These are phyloP conservation scores for Drosophila affinis DNA, from an alignment of 2,888 invertebrate species.

Conservation along the genomic window DNA sequence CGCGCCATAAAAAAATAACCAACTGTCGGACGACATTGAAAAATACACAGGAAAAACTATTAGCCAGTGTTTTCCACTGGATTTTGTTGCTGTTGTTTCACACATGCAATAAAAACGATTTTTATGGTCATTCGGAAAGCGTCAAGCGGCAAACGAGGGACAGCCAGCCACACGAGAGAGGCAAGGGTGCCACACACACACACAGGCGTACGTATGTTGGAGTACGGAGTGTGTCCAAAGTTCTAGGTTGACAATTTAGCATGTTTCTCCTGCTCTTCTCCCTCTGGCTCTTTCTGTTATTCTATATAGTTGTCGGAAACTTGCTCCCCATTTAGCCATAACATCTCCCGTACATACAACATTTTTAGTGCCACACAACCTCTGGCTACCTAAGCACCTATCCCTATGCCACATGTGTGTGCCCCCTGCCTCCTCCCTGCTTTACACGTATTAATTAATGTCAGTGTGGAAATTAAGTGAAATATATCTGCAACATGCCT, in stretches of 20 bases:
- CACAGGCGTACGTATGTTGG: background rate
- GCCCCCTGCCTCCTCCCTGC: background rate
- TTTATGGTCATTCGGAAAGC: constrained; percentile 71
- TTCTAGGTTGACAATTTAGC: constrained; percentile 58
- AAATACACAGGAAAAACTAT: constrained; percentile 40
- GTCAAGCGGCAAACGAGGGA: constrained; percentile 56
- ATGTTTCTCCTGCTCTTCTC: constrained; percentile 18
- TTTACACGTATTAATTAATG: constrained; percentile 74
- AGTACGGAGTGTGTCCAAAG: constrained; percentile 26
- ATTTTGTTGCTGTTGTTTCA: constrained; percentile 39
- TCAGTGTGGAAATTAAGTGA: constrained; percentile 76
- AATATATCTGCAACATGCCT: constrained; percentile 71
- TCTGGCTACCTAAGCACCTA: background rate
- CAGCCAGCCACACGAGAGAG: constrained; percentile 18
- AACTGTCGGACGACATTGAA: constrained; percentile 59
- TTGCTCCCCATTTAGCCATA: constrained; percentile 26
- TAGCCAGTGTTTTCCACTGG: constrained; percentile 40
- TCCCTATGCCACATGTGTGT: background rate
- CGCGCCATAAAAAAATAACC: constrained; percentile 34
- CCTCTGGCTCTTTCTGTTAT: background rate
- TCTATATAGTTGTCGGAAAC: background rate
- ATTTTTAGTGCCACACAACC: constrained; percentile 68
- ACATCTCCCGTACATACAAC: constrained; percentile 41
- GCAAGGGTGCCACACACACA: background rate
- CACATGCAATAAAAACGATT: constrained; percentile 67